Evolutionary conservation across 2,113 vertebrate species (phyloP).

Genomic region (Nycticryphes semicollaris): DNA sequence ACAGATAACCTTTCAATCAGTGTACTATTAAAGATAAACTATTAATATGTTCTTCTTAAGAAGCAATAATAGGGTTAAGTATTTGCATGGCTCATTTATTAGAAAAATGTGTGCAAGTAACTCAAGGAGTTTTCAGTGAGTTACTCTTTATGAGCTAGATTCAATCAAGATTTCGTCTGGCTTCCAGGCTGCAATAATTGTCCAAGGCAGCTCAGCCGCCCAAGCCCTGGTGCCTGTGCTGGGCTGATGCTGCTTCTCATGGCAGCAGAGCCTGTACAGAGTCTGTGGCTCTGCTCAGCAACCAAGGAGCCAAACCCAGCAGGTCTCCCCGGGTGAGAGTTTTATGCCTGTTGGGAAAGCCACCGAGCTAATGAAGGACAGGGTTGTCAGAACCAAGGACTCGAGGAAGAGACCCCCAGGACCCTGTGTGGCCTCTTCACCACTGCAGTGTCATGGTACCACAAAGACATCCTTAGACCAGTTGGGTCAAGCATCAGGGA

Average conservation of each 20-base stretch:
- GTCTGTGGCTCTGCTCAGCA: background rate
- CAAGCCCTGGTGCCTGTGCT: background rate
- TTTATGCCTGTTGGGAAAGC: background rate
- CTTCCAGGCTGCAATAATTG: background rate
- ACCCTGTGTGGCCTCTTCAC: background rate
- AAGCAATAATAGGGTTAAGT: slow-evolving; percentile 44
- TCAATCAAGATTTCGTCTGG: slow-evolving; percentile 32
- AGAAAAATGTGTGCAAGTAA: slow-evolving; percentile 64
- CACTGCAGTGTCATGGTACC: accelerated
- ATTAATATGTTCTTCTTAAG: background rate
- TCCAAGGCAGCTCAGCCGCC: background rate
- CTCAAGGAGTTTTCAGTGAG: slow-evolving; percentile 47
- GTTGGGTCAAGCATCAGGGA: background rate
- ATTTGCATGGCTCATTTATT: slow-evolving; percentile 43
- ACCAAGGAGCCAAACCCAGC: background rate
- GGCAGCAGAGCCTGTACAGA: background rate
- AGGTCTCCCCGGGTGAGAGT: background rate
- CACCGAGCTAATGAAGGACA: background rate
- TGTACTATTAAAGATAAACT: background rate
- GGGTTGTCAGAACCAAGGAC: background rate
- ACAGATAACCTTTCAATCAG: background rate
- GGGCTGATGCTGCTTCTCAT: background rate
- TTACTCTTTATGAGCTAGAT: slow-evolving; percentile 37
- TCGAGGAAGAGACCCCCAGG: background rate
- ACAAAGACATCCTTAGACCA: accelerated